Conservation (phyloP, 1,140 invertebrate species). For the Drosophila navojoa region DNA sequence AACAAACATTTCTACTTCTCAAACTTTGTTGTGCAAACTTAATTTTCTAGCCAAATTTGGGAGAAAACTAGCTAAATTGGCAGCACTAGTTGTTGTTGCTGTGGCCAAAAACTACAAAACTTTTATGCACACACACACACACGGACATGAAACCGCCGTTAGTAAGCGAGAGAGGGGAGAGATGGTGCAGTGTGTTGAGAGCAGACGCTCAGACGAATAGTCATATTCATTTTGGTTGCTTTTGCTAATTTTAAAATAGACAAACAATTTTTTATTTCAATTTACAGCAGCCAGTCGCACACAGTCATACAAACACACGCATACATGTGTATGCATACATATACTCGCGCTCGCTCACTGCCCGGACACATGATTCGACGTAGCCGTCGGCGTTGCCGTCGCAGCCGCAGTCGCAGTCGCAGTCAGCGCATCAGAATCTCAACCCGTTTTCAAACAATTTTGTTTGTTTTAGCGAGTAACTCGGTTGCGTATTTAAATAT, state of each 20-base stretch:
- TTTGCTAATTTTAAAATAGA: conserved; percentile 80
- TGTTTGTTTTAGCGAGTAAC: conserved; percentile 71
- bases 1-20: not conserved
- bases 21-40: not conserved
- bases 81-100: conserved; percentile 25
- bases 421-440: conserved; percentile 8
- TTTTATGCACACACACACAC: conserved; percentile 33
- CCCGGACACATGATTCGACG: conserved; percentile 59
- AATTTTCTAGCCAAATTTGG: not conserved
- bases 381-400: not conserved
- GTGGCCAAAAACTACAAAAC: conserved; percentile 51
- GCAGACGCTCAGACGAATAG: conserved; percentile 48
- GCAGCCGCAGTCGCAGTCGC: not conserved
- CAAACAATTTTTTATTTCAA: conserved; percentile 79
- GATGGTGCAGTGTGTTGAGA: not conserved
- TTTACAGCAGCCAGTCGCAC: conserved; percentile 63
- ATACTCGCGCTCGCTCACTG: conserved; percentile 10
- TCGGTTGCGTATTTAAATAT: conserved; percentile 80
- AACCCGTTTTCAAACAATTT: conserved; percentile 26
- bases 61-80: not conserved
- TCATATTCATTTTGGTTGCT: conserved; percentile 72
- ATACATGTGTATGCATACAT: conserved; percentile 26
- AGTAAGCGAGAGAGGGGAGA: not conserved
- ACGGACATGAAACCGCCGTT: not conserved
- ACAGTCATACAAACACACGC: conserved; percentile 11